Conservation (phyloP, 2,797 vertebrate genomes). For the Sylvia borin region DNA sequence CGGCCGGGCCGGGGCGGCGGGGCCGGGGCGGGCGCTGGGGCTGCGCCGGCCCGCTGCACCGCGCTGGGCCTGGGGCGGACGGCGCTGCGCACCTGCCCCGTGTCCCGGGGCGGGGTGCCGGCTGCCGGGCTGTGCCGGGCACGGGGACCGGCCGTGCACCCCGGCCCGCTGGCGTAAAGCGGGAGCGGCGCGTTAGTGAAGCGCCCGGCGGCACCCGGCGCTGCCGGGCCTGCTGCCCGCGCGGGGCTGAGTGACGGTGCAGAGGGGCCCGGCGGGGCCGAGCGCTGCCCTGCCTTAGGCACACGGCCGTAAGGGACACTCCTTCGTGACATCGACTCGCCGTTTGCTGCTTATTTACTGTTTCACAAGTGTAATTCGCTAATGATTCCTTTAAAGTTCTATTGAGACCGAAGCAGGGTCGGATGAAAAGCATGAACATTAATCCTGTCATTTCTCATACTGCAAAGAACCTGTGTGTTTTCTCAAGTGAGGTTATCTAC, state of each 20-base stretch:
- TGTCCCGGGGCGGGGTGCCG: too few relatives aligned
- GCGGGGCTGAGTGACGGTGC: accelerated
- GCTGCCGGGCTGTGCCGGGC: not conserved
- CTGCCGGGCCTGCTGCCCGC: not conserved
- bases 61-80: too few relatives aligned
- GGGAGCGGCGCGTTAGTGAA: accelerated
- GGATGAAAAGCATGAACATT: not conserved
- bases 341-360: too few relatives aligned
- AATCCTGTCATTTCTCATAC: not conserved
- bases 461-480: not conserved
- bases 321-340: accelerated
- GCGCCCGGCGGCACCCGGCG: accelerated
- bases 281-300: not conserved
- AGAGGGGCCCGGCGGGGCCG: not conserved
- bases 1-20: not conserved
- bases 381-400: not conserved
- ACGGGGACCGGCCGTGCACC: not conserved
- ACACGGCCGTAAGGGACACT: accelerated
- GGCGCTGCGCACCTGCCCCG: too few relatives aligned
- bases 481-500: too few relatives aligned
- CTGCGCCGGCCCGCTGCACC: not conserved
- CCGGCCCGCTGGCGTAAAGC: accelerated
- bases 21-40: accelerated
- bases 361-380: not conserved
- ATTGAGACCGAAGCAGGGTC: not conserved